Conservation (phyloP, 2,113 vertebrate species). For the human region GRCh38 chr13:82445001-82445500, state of each 20-base stretch:
- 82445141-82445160: background rate
- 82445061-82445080: background rate
- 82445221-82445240: background rate
- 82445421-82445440: background rate
- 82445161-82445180: background rate
- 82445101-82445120: background rate
- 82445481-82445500: background rate
- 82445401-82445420: background rate
- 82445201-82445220: background rate
- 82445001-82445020: too few relatives aligned
- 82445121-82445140: background rate
- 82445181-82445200: background rate
- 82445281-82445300: background rate
- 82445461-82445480: background rate
- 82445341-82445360: background rate
- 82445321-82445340: background rate
- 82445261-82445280: background rate
- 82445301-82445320: background rate
- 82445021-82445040: too few relatives aligned
- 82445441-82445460: background rate
- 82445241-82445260: background rate
- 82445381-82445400: background rate
- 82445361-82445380: background rate
- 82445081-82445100: background rate
- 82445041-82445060: too few relatives aligned